Evolutionary conservation across 2,888 invertebrate genomes (phyloP).

Genomic region (Abrostola tripartita): DNA sequence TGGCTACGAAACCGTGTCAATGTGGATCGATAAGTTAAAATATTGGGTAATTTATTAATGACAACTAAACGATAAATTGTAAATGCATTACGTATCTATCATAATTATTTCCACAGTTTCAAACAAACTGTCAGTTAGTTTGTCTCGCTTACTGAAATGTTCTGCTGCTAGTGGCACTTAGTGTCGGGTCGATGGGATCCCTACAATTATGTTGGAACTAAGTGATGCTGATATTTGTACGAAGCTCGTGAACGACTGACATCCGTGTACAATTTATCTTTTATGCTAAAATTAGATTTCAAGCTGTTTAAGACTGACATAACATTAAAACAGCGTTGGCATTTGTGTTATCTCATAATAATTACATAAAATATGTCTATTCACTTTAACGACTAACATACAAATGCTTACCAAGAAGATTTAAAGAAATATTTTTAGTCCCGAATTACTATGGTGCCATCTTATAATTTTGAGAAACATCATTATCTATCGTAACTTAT

Average conservation of each 20-base stretch:
- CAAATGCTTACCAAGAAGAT: too few species aligned
- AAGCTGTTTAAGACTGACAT: background rate
- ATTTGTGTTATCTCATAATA: too few species aligned
- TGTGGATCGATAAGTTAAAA: too few species aligned
- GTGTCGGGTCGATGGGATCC: constrained; percentile 4
- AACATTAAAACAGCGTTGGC: too few species aligned
- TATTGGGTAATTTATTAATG: too few species aligned
- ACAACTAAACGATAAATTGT: background rate
- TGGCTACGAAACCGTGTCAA: background rate
- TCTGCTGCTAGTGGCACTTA: background rate
- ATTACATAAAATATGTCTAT: too few species aligned
- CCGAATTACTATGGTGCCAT: too few species aligned
- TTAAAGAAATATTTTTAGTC: too few species aligned
- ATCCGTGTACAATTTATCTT: background rate
- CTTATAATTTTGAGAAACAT: background rate
- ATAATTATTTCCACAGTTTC: background rate
- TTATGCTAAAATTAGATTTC: background rate
- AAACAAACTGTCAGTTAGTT: background rate
- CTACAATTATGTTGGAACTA: constrained; percentile 3
- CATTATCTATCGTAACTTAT: background rate
- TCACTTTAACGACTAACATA: too few species aligned
- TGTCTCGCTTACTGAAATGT: constrained; percentile 4
- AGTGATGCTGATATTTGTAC: constrained; percentile 2
- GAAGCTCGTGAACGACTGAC: background rate
- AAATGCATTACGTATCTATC: background rate